Conservation (phyloP, 2,113 vertebrate genomes). For the Mohoua ochrocephala region DNA sequence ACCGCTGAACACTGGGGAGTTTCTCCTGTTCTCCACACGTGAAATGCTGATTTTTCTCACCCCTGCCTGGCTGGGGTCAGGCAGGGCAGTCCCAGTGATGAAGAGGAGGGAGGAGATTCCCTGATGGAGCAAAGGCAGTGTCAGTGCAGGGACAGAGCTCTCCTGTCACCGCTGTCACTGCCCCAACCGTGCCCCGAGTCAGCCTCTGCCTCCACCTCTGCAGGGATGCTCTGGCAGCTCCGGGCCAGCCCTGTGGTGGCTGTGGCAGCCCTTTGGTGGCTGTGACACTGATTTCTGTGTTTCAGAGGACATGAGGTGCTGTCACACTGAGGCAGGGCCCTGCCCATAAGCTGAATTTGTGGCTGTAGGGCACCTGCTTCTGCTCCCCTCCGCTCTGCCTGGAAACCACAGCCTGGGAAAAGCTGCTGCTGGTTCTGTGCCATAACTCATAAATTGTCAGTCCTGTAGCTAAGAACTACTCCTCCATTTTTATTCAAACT, state of each 20-base stretch:
- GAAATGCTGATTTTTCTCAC: background rate
- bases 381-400: background rate
- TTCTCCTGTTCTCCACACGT: background rate
- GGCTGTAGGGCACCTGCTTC: background rate
- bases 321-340: background rate
- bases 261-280: background rate
- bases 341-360: background rate
- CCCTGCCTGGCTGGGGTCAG: background rate
- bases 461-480: background rate
- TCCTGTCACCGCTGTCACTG: background rate
- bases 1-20: rapidly evolving
- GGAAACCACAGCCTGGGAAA: background rate
- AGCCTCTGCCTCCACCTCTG: background rate
- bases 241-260: too few species aligned
- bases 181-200: background rate
- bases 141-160: background rate
- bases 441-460: background rate
- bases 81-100: background rate
- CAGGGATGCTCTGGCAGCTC: background rate
- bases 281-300: background rate
- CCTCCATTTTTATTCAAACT: background rate
- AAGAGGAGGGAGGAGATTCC: background rate
- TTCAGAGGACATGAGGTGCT: background rate
- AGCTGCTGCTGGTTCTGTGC: background rate
- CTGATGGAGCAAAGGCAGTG: rapidly evolving